Evolutionary conservation across 2,113 vertebrate genomes (phyloP).

Genomic region (Corvus hawaiiensis): DNA sequence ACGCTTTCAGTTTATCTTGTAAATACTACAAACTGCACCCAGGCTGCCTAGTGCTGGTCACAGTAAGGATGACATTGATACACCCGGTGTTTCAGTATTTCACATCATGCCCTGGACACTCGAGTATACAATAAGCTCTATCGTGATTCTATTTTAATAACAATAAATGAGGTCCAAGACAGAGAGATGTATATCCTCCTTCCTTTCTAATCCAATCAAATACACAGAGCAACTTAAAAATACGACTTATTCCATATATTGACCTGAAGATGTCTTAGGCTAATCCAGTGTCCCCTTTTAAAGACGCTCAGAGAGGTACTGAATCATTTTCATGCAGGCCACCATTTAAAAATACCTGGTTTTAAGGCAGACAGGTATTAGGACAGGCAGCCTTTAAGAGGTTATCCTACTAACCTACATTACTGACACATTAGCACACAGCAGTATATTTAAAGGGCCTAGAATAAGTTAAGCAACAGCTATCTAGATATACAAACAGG

Average conservation of each 20-base stretch:
- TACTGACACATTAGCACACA: not conserved
- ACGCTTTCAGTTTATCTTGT: not conserved
- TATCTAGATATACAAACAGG: constrained; percentile 13
- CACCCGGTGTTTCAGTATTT: fast-evolving
- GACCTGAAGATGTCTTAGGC: not conserved
- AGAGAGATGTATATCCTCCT: not conserved
- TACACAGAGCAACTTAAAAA: not conserved
- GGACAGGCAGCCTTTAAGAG: not conserved
- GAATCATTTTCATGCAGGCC: not conserved
- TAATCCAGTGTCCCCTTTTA: not conserved
- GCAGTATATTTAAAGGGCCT: not conserved
- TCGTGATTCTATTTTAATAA: not conserved
- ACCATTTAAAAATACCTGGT: not conserved
- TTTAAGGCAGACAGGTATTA: not conserved
- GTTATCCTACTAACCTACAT: constrained; percentile 55
- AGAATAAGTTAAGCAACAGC: not conserved
- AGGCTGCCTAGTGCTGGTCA: not conserved
- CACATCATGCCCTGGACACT: not conserved
- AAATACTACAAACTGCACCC: not conserved
- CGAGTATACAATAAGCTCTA: not conserved
- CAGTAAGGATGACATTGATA: not conserved
- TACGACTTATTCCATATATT: fast-evolving
- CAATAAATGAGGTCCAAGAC: not conserved
- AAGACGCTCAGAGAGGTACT: not conserved
- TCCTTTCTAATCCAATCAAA: not conserved